Evolutionary conservation across 2,113 vertebrate genomes (phyloP).

Genomic region (Hippolais icterina): DNA sequence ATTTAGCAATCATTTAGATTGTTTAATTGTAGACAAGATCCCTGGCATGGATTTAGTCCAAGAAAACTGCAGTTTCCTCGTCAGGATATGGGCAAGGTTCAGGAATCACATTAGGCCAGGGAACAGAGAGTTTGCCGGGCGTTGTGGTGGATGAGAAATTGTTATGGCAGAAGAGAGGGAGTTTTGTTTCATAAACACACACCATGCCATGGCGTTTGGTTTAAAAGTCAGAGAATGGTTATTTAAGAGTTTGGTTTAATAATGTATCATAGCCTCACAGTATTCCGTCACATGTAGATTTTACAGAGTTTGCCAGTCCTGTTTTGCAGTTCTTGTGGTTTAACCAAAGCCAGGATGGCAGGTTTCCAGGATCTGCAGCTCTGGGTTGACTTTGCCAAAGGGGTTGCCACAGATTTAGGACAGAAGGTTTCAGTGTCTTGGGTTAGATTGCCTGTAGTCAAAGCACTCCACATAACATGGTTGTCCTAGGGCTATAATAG

Average conservation of each 20-base stretch:
- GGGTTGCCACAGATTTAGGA: background rate
- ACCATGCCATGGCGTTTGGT: background rate
- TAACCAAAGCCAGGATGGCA: background rate
- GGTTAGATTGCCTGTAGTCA: background rate
- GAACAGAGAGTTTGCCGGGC: background rate
- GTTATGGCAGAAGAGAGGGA: background rate
- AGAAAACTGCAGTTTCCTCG: background rate
- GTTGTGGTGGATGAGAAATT: background rate
- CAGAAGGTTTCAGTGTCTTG: background rate
- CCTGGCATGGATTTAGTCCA: background rate
- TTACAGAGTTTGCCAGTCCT: background rate
- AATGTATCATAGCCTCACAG: background rate
- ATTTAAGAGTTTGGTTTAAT: background rate
- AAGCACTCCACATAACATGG: background rate
- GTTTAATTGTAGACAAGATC: background rate
- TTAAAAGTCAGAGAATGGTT: background rate
- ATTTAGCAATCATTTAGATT: background rate
- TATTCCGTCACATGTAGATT: background rate
- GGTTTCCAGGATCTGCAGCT: background rate
- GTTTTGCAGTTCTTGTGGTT: background rate
- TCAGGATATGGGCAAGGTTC: background rate
- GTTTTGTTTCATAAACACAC: background rate
- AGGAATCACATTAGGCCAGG: background rate
- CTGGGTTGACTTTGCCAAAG: background rate
- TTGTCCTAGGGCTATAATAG: background rate